phyloP scores from a whole-genome alignment of 1,140 invertebrate species.

The Micrasema longulum region DNA sequence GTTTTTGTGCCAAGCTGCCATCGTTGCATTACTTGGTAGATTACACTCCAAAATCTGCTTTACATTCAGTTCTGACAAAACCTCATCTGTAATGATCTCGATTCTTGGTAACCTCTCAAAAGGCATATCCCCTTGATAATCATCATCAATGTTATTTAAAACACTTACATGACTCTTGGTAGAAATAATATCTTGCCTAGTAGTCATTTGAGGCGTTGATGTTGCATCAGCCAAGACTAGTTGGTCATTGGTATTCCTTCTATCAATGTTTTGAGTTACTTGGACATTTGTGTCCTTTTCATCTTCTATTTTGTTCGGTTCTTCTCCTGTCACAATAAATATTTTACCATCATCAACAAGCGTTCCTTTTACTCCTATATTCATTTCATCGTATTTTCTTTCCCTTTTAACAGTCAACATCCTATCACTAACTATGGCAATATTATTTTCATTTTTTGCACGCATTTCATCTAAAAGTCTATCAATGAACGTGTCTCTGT shows the following conservation, averaged over 20 bases:
- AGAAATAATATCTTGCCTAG: not conserved
- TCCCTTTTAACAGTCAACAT: not conserved
- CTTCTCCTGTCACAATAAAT: constrained; percentile 12
- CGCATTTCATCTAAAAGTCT: constrained; percentile 31
- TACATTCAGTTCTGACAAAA: constrained; percentile 50
- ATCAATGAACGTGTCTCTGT: constrained; percentile 38
- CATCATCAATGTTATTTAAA: constrained; percentile 19
- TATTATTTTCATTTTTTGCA: constrained; percentile 3
- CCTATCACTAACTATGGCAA: not conserved
- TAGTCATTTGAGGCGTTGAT: not conserved
- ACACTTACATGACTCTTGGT: not conserved
- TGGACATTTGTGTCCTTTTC: not conserved
- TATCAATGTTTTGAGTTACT: not conserved
- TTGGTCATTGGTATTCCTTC: not conserved
- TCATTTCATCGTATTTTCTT: not conserved
- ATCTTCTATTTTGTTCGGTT: not conserved
- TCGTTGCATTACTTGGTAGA: constrained; percentile 47
- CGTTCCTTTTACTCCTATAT: constrained; percentile 9
- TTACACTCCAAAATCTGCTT: constrained; percentile 51
- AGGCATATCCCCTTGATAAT: constrained; percentile 47
- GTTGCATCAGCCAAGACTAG: not conserved
- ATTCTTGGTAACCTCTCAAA: constrained; percentile 46
- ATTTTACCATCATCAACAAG: constrained; percentile 27
- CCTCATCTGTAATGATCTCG: constrained; percentile 47
- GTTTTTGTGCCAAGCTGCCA: constrained; percentile 47